Base-by-base conservation (phyloP, 1,140 invertebrate species). In the Ceratitis capitata region DNA sequence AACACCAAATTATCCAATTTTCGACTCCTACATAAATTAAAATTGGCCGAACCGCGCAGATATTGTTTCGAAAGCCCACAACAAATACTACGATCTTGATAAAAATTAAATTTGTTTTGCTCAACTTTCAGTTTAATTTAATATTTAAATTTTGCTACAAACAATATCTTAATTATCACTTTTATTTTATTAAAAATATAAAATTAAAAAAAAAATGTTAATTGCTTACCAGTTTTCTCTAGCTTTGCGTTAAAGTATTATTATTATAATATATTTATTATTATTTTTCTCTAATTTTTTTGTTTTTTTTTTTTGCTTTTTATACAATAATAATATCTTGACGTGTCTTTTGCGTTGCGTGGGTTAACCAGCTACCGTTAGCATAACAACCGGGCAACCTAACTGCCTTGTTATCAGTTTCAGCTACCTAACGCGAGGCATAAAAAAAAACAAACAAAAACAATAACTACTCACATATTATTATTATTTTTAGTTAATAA, bases 351-450 rank as follows among this genome's bases (percentile, higher is more conserved):
- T 35, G 61, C 23, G 6, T 45, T 23, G 69, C 39, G 69, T 78
- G 69, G 69, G 69, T 78, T 78, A 45, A 42, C 69, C 69, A 78
- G 69, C 69, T 78, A 78, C 69, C 69, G 69, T 45, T 78, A 23
- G 12, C 23, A 26, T 39, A 78, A 78, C 39, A 23, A 78, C 35
- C n/a, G 19, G 7, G 19, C 10, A 78, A 9, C 51, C 23, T 56
- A 23, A 56, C 51, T 56, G 58, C 58, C 12, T 61, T 39, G 14
- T 69, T 78, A 16, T 45, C 32, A 32, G 16, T 23, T 47, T 26
- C n/a, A 56, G 51, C 51, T 23, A 53, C 47, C 47, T 49, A 49
- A 12, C 47, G 47, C 49, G n/a, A 6, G 19, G 23, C 14, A 14
- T 19, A 51, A 10, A 49, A 49, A 10, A 53, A 6, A 19, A 56